These are phyloP conservation scores for Tenualosa thibaudeaui DNA, from an alignment of 2,797 vertebrate species.

Conservation along the genomic window DNA sequence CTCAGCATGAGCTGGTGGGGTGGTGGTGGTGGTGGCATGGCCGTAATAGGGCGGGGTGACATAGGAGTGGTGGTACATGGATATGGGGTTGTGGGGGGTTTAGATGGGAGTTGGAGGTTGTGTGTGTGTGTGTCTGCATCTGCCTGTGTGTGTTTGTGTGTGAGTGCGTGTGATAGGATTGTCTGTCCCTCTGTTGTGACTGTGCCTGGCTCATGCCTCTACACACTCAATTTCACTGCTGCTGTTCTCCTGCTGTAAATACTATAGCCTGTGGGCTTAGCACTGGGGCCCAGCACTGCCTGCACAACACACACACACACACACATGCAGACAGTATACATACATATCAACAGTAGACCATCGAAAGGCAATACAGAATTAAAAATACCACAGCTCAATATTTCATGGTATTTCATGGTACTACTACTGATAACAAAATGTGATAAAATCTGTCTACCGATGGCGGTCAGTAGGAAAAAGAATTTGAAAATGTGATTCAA, in stretches of 20 bases:
- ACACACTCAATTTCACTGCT: slow-evolving; percentile 38
- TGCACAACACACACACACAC: background rate
- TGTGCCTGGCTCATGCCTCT: slow-evolving; percentile 24
- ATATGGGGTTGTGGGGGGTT: background rate
- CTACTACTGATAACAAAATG: too few relatives aligned
- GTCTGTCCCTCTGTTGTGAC: slow-evolving; percentile 25
- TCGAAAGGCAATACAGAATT: too few relatives aligned
- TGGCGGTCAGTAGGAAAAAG: too few relatives aligned
- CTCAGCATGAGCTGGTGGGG: background rate
- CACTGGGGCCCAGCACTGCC: slow-evolving; percentile 1
- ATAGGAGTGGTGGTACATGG: background rate
- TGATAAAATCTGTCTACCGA: too few relatives aligned
- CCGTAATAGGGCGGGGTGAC: background rate
- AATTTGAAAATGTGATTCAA: too few relatives aligned
- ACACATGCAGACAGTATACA: background rate
- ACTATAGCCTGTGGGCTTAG: background rate
- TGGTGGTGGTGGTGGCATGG: background rate
- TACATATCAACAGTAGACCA: background rate
- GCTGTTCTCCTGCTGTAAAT: slow-evolving; percentile 27
- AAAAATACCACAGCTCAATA: too few relatives aligned
- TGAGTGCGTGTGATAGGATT: slow-evolving; percentile 22
- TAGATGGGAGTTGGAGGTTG: background rate
- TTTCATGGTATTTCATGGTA: too few relatives aligned
- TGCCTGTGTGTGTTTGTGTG: slow-evolving; percentile 1
- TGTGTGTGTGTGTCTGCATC: background rate